These are phyloP conservation scores for Timema podura DNA, from an alignment of 2,888 invertebrate species.

Conservation along the genomic window DNA sequence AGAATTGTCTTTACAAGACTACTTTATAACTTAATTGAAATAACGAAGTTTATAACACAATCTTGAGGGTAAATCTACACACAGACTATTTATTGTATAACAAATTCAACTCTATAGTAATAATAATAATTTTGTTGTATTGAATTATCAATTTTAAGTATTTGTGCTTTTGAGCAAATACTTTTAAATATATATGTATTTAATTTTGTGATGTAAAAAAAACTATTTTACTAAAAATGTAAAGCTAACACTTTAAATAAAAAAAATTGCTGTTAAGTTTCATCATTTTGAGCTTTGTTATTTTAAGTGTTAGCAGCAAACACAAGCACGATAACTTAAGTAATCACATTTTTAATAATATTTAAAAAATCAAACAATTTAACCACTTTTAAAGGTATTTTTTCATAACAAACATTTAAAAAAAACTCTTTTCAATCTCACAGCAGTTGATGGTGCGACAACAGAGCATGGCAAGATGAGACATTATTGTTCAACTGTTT, in stretches of 20 bases:
- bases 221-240: not conserved
- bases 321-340: no score
- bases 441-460: not conserved
- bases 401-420: slow-evolving; percentile 10
- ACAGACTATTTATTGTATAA: not conserved
- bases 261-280: slow-evolving; percentile 4
- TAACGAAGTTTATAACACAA: no score
- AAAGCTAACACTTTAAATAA: no score
- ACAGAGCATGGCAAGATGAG: slow-evolving; percentile 28
- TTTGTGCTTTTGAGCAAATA: slow-evolving; percentile 32
- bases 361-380: no score
- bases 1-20: no score
- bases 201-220: slow-evolving; percentile 22
- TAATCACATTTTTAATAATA: no score
- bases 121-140: slow-evolving; percentile 5
- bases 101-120: slow-evolving; percentile 19
- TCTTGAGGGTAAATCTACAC: no score
- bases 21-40: no score
- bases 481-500: slow-evolving; percentile 23
- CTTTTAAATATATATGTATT: slow-evolving; percentile 17
- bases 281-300: no score
- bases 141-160: slow-evolving; percentile 25
- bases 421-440: slow-evolving; percentile 1
- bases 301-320: no score
- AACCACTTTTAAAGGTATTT: not conserved